Conservation (phyloP, 2,888 invertebrate species). For the Harpalus rufipes region DNA sequence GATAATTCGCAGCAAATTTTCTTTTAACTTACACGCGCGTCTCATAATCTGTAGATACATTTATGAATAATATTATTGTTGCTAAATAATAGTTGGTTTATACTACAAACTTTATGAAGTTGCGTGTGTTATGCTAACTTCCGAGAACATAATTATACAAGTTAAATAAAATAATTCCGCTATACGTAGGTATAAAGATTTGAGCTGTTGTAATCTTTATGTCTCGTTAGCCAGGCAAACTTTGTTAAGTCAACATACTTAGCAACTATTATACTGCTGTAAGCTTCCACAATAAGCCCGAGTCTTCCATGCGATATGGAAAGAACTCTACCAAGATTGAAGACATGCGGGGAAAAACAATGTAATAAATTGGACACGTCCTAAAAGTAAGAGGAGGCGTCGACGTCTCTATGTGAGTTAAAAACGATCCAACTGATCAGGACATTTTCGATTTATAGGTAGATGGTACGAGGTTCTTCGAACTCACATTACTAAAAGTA, state of each 20-base stretch:
- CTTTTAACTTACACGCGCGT: too few relatives aligned
- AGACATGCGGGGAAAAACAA: conserved; percentile 12
- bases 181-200: background rate
- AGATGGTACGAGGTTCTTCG: background rate
- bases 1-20: too few relatives aligned
- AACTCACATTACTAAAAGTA: background rate
- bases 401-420: conserved; percentile 9
- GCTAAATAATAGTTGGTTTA: too few relatives aligned
- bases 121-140: background rate
- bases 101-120: too few relatives aligned
- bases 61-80: too few relatives aligned
- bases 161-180: background rate
- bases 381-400: conserved; percentile 26
- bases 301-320: background rate
- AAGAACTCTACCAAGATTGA: background rate
- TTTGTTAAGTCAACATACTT: conserved; percentile 37
- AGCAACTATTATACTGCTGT: conserved; percentile 2
- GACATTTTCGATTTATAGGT: conserved; percentile 16
- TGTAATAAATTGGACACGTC: conserved; percentile 34
- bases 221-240: conserved; percentile 18
- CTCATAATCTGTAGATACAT: too few relatives aligned
- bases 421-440: conserved; percentile 30
- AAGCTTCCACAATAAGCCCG: background rate
- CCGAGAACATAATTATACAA: background rate
- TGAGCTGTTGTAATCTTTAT: conserved; percentile 13